A percentile compares a stretch with the other conserved stretches of the same genome.
These are phyloP conservation scores for Mergus octosetaceus DNA, from an alignment of 2,797 vertebrate species.

Conservation along the genomic window DNA sequence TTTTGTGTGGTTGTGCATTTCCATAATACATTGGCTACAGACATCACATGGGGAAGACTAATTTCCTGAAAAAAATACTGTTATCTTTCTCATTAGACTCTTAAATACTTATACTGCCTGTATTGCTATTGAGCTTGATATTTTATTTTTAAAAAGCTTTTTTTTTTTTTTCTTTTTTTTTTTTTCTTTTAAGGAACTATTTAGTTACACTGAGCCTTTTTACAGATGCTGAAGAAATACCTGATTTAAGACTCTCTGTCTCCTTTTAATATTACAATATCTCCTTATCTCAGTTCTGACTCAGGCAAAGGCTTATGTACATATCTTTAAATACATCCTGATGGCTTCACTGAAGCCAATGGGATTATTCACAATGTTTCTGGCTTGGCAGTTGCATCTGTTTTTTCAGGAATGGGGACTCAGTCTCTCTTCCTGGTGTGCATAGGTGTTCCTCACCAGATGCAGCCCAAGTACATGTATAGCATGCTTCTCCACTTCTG, in stretches of 20 bases:
- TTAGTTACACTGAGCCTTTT: background rate
- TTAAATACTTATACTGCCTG: background rate
- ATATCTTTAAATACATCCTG: background rate
- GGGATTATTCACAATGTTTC: background rate
- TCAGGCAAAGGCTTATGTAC: background rate
- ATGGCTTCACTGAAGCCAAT: background rate
- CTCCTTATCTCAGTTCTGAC: background rate
- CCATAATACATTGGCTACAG: background rate
- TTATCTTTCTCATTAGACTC: background rate
- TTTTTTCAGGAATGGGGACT: background rate
- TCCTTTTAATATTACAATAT: background rate
- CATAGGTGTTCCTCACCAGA: background rate
- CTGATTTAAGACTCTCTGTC: background rate
- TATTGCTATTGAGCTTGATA: fast-evolving
- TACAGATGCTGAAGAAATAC: background rate
- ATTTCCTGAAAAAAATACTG: background rate
- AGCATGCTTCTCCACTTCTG: background rate
- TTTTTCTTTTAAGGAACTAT: background rate
- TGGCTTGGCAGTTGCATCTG: background rate
- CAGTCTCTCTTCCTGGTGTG: background rate
- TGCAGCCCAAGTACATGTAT: background rate
- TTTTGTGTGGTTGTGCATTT: background rate
- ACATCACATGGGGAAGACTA: background rate
- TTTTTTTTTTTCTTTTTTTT: background rate
- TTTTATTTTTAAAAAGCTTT: background rate